Evolutionary conservation across 2,888 invertebrate species (phyloP).

Genomic region (Cinara cedri): DNA sequence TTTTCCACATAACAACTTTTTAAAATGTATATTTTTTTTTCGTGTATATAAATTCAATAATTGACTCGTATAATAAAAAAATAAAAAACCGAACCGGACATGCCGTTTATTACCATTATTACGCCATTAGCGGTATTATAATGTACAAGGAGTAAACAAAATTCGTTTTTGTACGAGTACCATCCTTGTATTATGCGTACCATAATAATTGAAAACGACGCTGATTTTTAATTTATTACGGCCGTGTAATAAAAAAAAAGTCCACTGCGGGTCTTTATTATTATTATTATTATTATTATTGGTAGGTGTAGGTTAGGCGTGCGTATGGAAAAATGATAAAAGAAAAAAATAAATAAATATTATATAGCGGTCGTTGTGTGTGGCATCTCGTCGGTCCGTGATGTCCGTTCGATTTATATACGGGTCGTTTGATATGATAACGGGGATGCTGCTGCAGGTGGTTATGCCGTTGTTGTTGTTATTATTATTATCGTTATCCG

Average conservation of each 20-base stretch:
- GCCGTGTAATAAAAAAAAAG: not conserved
- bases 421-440: conserved; percentile 35
- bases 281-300: not conserved
- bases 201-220: too few relatives aligned
- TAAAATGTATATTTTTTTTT: conserved; percentile 17
- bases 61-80: conserved; percentile 8
- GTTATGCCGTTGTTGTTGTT: not conserved
- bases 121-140: not conserved
- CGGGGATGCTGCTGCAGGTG: conserved; percentile 23
- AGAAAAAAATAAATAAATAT: not conserved
- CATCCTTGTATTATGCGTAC: too few relatives aligned
- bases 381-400: not conserved
- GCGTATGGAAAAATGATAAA: not conserved
- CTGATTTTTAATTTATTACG: not conserved
- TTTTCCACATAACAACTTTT: conserved; percentile 17
- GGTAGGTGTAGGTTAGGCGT: too few relatives aligned
- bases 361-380: conserved; percentile 16
- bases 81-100: not conserved
- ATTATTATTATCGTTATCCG: too few relatives aligned
- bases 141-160: not conserved
- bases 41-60: conserved; percentile 1
- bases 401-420: conserved; percentile 39
- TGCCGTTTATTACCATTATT: not conserved
- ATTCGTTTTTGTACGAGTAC: too few relatives aligned
- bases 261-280: not conserved